A percentile compares a stretch with the other conserved stretches of the same genome.
Evolutionary conservation across 1,140 invertebrate species (phyloP).

Genomic region (Drosophila repletoides): DNA sequence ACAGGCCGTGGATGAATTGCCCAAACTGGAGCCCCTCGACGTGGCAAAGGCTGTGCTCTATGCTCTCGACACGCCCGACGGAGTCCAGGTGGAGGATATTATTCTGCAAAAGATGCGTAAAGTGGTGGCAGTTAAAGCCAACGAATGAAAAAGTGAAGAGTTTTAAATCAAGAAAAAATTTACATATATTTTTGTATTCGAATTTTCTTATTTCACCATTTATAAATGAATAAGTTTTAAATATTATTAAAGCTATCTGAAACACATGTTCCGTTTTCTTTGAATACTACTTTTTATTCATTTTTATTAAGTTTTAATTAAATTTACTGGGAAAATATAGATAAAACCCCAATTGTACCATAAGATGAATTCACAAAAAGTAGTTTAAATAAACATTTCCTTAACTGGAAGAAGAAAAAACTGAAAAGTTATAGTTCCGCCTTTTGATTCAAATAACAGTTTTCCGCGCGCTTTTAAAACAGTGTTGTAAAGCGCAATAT

Average conservation of each 20-base stretch:
- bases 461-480: background rate
- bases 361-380: too few relatives aligned
- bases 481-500: background rate
- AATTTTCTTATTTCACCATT: background rate
- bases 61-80: slow-evolving; percentile 83
- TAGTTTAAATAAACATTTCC: too few relatives aligned
- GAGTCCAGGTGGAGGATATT: slow-evolving; percentile 82
- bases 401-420: too few relatives aligned
- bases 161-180: background rate
- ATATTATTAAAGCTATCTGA: too few relatives aligned
- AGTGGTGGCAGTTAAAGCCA: slow-evolving; percentile 31
- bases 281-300: background rate
- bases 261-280: too few relatives aligned
- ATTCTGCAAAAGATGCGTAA: slow-evolving; percentile 72
- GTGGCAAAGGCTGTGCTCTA: slow-evolving; percentile 84
- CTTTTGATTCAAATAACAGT: background rate
- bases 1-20: slow-evolving; percentile 75
- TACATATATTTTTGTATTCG: too few relatives aligned
- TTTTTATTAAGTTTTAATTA: too few relatives aligned
- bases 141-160: background rate
- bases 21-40: slow-evolving; percentile 83
- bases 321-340: too few relatives aligned
- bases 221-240: background rate
- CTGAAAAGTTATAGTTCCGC: too few relatives aligned
- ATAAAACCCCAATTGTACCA: too few relatives aligned